Evolutionary conservation across 2,113 vertebrate genomes (phyloP).

Genomic region (Puntigrus tetrazona): DNA sequence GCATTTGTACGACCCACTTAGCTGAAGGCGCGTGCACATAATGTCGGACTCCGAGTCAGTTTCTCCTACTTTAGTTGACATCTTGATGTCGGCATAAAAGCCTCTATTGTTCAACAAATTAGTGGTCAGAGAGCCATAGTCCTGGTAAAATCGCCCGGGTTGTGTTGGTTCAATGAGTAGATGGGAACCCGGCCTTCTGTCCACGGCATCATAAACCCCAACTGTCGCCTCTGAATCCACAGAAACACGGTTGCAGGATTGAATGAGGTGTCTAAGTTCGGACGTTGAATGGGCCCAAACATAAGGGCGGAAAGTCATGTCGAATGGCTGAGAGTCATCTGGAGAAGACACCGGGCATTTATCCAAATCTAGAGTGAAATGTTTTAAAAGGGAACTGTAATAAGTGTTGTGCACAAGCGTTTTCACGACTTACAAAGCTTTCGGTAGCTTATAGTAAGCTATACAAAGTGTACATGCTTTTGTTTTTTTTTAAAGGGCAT

Average conservation of each 20-base stretch:
- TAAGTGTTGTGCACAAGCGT: not conserved
- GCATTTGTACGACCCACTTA: slow-evolving; percentile 87
- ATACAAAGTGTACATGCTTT: no score
- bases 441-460: no score
- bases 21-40: slow-evolving; percentile 80
- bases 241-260: slow-evolving; percentile 72
- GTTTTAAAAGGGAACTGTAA: not conserved
- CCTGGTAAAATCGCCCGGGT: slow-evolving; percentile 72
- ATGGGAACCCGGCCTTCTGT: slow-evolving; percentile 69
- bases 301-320: slow-evolving; percentile 82
- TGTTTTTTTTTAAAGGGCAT: no score
- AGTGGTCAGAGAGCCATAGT: slow-evolving; percentile 68
- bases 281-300: slow-evolving; percentile 85
- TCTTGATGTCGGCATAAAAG: slow-evolving; percentile 69
- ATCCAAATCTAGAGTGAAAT: slow-evolving; percentile 80
- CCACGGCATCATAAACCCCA: slow-evolving; percentile 74
- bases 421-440: not conserved
- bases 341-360: slow-evolving; percentile 74
- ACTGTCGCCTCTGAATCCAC: slow-evolving; percentile 74
- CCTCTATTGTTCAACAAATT: slow-evolving; percentile 59
- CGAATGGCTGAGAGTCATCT: slow-evolving; percentile 75
- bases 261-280: slow-evolving; percentile 82
- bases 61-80: slow-evolving; percentile 73
- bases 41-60: slow-evolving; percentile 87
- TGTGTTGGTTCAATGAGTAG: slow-evolving; percentile 62